Conservation (phyloP, 2,113 vertebrate genomes). For the Heptranchias perlo region DNA sequence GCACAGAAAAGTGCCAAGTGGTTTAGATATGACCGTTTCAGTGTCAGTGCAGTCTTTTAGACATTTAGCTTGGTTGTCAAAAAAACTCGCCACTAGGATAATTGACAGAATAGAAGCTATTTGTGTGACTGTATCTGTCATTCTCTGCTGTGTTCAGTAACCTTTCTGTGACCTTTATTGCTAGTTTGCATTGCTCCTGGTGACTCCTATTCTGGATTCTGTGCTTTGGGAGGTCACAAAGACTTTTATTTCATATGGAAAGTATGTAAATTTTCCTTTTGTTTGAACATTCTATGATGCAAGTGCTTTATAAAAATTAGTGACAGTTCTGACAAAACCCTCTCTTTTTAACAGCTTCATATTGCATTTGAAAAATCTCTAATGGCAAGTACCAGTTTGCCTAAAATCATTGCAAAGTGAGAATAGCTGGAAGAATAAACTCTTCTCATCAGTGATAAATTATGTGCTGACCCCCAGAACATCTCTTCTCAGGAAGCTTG, state of each 20-base stretch:
- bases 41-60: neutral
- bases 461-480: conserved; percentile 60
- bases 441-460: conserved; percentile 58
- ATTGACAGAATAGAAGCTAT: neutral
- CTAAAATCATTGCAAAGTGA: conserved; percentile 5
- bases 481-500: conserved; percentile 55
- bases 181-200: conserved; percentile 37
- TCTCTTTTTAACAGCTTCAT: conserved; percentile 31
- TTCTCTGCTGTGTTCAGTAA: conserved; percentile 44
- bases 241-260: neutral
- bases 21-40: neutral
- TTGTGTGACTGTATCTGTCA: conserved; percentile 36
- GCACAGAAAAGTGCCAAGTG: neutral
- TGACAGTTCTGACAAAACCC: conserved; percentile 33
- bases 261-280: conserved; percentile 41
- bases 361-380: conserved; percentile 33
- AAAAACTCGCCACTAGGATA: conserved; percentile 4
- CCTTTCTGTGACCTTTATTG: conserved; percentile 56
- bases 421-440: conserved; percentile 34
- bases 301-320: conserved; percentile 34
- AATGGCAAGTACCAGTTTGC: conserved; percentile 12
- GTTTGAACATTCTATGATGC: conserved; percentile 43
- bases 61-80: neutral
- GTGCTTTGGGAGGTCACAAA: neutral
- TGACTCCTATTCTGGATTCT: conserved; percentile 44